Conservation (phyloP, 1,140 invertebrate genomes). For the Melipona quadrifasciata region DNA sequence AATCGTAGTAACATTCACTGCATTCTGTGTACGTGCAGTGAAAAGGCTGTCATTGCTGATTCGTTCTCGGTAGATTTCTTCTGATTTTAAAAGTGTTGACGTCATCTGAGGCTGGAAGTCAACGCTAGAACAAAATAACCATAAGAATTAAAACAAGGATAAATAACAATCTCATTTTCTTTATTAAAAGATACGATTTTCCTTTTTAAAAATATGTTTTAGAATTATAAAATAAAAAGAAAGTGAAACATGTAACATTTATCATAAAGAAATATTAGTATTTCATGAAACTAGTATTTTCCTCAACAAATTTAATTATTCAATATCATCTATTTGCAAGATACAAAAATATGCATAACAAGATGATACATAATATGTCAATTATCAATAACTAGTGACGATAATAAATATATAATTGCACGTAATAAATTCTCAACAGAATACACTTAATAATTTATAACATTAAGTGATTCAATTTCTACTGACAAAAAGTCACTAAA, state of each 20-base stretch:
- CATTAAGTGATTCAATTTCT: neutral
- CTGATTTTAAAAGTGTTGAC: conserved; percentile 70
- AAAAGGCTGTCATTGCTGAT: conserved; percentile 72
- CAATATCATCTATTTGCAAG: neutral
- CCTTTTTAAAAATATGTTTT: neutral
- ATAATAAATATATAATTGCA: neutral
- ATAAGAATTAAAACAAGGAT: neutral
- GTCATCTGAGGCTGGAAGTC: conserved; percentile 68
- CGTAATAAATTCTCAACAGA: neutral
- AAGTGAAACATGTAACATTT: neutral
- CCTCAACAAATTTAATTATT: neutral
- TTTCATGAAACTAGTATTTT: neutral
- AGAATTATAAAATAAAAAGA: neutral
- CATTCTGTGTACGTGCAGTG: conserved; percentile 13
- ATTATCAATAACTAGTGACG: neutral
- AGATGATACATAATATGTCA: neutral
- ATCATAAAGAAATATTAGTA: neutral
- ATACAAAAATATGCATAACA: conserved; percentile 20
- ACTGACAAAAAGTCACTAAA: neutral
- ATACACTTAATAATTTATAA: neutral
- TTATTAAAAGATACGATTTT: neutral
- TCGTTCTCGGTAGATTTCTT: conserved; percentile 71
- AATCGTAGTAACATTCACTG: conserved; percentile 7
- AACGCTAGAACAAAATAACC: conserved; percentile 47
- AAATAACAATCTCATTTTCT: neutral